These are phyloP conservation scores for Nomada hirtipes DNA, from an alignment of 2,888 invertebrate genomes.

Conservation along the genomic window DNA sequence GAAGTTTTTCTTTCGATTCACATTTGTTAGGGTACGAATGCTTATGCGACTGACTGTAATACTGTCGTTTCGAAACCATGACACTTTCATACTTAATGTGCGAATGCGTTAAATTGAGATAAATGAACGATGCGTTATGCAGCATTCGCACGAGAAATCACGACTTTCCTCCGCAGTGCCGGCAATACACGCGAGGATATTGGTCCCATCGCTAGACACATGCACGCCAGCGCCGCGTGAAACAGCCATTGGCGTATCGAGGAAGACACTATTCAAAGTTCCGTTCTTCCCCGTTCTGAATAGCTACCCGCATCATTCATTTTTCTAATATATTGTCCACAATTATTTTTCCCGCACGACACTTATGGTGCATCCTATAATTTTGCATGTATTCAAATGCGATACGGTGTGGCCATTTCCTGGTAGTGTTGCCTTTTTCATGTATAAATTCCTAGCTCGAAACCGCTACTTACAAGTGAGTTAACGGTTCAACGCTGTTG, in stretches of 20 bases:
- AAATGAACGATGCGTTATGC: not conserved
- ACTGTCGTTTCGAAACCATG: not conserved
- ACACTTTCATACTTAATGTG: not conserved
- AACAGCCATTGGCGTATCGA: conserved; percentile 42
- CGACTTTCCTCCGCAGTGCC: not conserved
- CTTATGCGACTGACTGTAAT: not conserved
- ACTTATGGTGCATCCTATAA: not conserved
- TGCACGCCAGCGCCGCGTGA: conserved; percentile 54
- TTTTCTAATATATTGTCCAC: not conserved
- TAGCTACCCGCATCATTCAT: not conserved
- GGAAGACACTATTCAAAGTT: conserved; percentile 13
- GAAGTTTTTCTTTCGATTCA: not conserved
- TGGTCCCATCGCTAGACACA: conserved; percentile 37
- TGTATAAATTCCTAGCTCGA: conserved; percentile 2
- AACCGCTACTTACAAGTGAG: not conserved
- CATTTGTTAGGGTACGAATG: not conserved
- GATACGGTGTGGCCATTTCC: too few relatives aligned
- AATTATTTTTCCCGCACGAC: not conserved
- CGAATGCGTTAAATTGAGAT: not conserved
- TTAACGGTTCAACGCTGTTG: not conserved
- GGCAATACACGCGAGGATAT: conserved; percentile 21
- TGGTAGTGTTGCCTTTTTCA: not conserved
- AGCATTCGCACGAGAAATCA: not conserved
- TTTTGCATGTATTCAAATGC: not conserved
- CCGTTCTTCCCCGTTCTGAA: not conserved